These are phyloP conservation scores for Salticus scenicus DNA, from an alignment of 2,888 invertebrate genomes.

Conservation along the genomic window DNA sequence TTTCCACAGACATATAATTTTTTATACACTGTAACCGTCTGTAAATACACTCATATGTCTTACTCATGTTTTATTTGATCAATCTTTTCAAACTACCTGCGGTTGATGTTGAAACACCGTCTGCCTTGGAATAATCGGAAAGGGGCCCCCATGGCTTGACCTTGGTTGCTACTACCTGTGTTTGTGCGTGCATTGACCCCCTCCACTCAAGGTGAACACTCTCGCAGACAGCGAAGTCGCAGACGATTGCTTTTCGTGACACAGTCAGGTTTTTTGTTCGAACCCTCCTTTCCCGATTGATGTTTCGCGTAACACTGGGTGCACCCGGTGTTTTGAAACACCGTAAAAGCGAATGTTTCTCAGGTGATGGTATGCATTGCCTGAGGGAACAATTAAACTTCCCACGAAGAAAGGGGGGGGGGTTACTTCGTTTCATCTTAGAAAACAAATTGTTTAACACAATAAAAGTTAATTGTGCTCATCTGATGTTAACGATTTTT, in stretches of 20 bases:
- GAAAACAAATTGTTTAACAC: no score
- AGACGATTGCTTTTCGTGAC: slow-evolving; percentile 54
- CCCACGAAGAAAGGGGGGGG: no score
- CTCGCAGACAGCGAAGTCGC: slow-evolving; percentile 35
- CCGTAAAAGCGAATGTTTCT: not conserved
- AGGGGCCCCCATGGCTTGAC: slow-evolving; percentile 33
- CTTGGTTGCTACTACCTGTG: slow-evolving; percentile 58
- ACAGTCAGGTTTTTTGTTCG: slow-evolving; percentile 20
- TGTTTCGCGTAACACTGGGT: slow-evolving; percentile 19
- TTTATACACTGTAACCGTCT: no score
- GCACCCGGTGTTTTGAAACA: not conserved
- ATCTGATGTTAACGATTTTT: no score
- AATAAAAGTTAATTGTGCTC: no score
- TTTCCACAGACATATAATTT: no score
- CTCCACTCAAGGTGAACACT: slow-evolving; percentile 62
- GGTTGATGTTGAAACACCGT: not conserved
- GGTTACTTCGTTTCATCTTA: no score
- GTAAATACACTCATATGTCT: no score
- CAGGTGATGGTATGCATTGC: not conserved
- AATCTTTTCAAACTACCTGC: not conserved
- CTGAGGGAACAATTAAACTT: not conserved
- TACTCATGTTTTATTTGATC: no score
- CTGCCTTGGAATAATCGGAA: not conserved
- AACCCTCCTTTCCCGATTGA: no score
- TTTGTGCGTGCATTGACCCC: slow-evolving; percentile 47